These are phyloP conservation scores for Leptinotarsa haldemani DNA, from an alignment of 2,888 invertebrate genomes.

Conservation along the genomic window DNA sequence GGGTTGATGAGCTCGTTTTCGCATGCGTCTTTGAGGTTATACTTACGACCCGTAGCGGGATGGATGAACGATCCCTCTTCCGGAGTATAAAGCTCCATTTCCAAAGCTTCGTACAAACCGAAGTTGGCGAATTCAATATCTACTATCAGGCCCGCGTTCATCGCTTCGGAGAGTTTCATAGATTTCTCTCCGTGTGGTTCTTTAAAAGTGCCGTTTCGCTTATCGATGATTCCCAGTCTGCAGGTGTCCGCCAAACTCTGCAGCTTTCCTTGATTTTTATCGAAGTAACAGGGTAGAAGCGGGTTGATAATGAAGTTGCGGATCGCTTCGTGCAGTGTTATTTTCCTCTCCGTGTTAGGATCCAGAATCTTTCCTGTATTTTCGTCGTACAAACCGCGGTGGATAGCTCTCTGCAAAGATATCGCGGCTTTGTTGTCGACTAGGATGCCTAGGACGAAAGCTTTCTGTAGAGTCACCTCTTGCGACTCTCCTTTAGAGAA, in stretches of 20 bases:
- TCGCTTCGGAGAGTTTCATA: slow-evolving; percentile 78
- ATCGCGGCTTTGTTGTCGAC: slow-evolving; percentile 85
- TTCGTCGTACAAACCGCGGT: slow-evolving; percentile 87
- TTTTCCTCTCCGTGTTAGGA: slow-evolving; percentile 80
- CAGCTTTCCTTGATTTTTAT: slow-evolving; percentile 79
- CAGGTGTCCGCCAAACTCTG: slow-evolving; percentile 83
- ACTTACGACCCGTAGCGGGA: slow-evolving; percentile 80
- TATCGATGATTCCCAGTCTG: slow-evolving; percentile 82
- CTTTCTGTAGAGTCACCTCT: slow-evolving; percentile 79
- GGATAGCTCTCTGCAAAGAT: slow-evolving; percentile 85
- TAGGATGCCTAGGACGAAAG: slow-evolving; percentile 82
- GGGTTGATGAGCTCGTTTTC: slow-evolving; percentile 82
- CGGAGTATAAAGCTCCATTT: slow-evolving; percentile 82
- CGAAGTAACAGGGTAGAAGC: slow-evolving; percentile 83
- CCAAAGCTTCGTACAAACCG: slow-evolving; percentile 81
- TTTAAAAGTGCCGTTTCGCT: slow-evolving; percentile 81
- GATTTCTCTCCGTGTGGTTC: slow-evolving; percentile 76
- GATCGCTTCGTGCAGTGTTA: slow-evolving; percentile 87
- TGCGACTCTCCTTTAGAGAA: slow-evolving; percentile 73
- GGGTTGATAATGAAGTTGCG: slow-evolving; percentile 85
- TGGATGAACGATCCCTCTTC: slow-evolving; percentile 77
- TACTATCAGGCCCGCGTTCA: slow-evolving; percentile 83
- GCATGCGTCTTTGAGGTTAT: slow-evolving; percentile 80
- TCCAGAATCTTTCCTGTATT: slow-evolving; percentile 85
- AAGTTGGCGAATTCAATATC: slow-evolving; percentile 88